Evolutionary conservation across 2,888 invertebrate genomes (phyloP), one percentile per base, ranked within the genome.

Genomic region (Selenia dentaria): DNA sequence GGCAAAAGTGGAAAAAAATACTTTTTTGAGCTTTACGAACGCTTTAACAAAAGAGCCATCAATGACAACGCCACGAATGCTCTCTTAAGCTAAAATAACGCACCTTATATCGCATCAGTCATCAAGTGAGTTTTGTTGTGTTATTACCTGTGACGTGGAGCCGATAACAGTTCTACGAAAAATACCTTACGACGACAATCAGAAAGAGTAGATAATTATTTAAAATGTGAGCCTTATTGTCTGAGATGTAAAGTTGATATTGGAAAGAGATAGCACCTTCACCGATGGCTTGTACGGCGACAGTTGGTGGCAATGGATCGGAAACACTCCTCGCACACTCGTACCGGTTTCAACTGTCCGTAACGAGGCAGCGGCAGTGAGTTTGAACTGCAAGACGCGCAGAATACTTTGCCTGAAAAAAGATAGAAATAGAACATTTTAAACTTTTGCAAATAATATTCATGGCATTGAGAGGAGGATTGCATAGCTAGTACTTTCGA

Each of bases 321-420:
- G 79, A 95, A 96, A 85, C 97, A 97, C 66, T 95, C 94, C 74
- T 97, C 96, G 85, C 98, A 99, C 24, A 99, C 98, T 25, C 98
- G 94, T 2, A 98, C 98, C 3, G 98, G 98, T 76, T 97, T 98
- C 61, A 94, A 90, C 70, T 98, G 96, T 1, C 98, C 98, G 83
- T 94, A 98, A 72, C 97, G 96, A 6, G 98, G 98, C 63, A 99
- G 88, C 13, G 98, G 97, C 44, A 98, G 96, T 54, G 96, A 96
- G 79, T 98, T 97, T 33, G 96, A 95, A 61, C 98, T 98, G 88
- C 98, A 99, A 31, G 96, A 94, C 0, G 96, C 96, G 85, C 98
- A 99, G 83, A 98, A 98, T 27, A 98, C 97, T 92, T 97, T 94
- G 24, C 91, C 91, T 91, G 49, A 4, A 40, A 40, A 54, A n/a